These are phyloP conservation scores for Huso huso DNA, from an alignment of 2,797 vertebrate genomes.

Conservation along the genomic window DNA sequence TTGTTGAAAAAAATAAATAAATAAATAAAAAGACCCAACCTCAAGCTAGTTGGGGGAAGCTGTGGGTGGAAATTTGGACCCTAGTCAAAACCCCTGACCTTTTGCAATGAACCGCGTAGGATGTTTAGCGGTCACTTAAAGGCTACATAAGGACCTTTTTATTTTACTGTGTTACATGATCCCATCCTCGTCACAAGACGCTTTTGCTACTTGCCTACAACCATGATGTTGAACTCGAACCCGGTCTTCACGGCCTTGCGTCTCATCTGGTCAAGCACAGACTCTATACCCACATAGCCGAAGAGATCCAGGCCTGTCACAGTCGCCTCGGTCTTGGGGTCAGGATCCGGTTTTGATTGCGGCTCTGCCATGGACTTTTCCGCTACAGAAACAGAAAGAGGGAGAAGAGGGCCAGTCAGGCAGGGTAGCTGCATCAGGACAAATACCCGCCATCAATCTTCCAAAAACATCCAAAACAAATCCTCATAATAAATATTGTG, in stretches of 20 bases:
- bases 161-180: too few species aligned
- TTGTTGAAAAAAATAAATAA: too few species aligned
- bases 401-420: too few species aligned
- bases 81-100: not conserved
- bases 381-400: too few species aligned
- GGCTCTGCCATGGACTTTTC: too few species aligned
- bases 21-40: too few species aligned
- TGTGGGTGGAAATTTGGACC: too few species aligned
- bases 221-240: slow-evolving; percentile 97
- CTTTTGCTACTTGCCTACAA: slow-evolving; percentile 69
- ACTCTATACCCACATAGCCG: slow-evolving; percentile 93
- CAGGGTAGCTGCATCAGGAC: too few species aligned
- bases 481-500: not conserved
- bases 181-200: slow-evolving; percentile 1
- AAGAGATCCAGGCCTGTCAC: slow-evolving; percentile 63
- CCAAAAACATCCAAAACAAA: not conserved
- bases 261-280: slow-evolving; percentile 97
- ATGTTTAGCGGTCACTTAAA: too few species aligned
- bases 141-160: too few species aligned
- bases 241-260: slow-evolving; percentile 98
- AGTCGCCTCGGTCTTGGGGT: slow-evolving; percentile 17
- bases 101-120: not conserved
- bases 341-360: slow-evolving; percentile 10
- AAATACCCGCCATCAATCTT: too few species aligned
- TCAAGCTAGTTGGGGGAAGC: too few species aligned